Evolutionary conservation across 1,140 invertebrate species (phyloP).

Genomic region (Sipha flava): DNA sequence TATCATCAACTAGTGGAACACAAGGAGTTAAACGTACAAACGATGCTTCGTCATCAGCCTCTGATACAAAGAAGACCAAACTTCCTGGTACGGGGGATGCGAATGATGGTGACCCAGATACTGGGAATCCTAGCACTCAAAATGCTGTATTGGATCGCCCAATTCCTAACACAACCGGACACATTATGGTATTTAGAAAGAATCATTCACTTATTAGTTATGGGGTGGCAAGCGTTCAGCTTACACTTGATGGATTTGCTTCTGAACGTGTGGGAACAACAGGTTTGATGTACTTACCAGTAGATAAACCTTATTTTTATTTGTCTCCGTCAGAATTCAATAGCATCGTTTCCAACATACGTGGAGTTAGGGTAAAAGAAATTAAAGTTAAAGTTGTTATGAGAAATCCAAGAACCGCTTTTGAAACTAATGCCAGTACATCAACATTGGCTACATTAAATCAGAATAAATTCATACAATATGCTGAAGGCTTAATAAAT

Average conservation of each 20-base stretch:
- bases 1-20: background rate
- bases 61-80: background rate
- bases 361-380: background rate
- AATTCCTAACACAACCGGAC: background rate
- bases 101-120: background rate
- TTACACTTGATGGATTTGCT: background rate
- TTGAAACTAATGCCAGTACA: background rate
- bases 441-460: background rate
- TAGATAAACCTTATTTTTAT: background rate
- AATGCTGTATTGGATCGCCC: background rate
- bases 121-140: no score
- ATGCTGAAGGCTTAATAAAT: background rate
- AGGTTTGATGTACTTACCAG: background rate
- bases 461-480: background rate
- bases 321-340: background rate
- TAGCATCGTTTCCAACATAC: background rate
- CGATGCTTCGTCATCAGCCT: no score
- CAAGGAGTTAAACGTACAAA: no score
- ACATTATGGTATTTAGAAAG: background rate
- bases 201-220: background rate
- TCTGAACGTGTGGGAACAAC: background rate
- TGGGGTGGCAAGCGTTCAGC: background rate
- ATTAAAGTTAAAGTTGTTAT: background rate
- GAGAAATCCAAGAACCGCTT: background rate
- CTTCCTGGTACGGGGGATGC: background rate